Percentiles rank a stretch among this genome's conserved stretches.
Evolutionary conservation across 2,113 vertebrate genomes (phyloP).

Genomic region (Zootoca vivipara): DNA sequence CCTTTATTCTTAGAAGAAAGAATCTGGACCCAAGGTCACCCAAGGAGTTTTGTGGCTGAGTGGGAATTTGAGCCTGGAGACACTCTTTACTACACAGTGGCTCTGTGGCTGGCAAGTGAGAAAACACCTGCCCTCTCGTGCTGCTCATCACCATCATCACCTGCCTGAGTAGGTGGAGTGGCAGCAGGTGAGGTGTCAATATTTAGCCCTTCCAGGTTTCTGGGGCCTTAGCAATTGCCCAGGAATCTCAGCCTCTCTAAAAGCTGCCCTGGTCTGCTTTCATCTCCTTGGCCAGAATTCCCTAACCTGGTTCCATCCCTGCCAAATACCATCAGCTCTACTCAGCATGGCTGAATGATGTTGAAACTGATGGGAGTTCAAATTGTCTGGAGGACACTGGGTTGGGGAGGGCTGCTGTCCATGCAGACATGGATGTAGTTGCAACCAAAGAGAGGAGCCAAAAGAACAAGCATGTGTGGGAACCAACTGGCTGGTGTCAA

Average conservation of each 20-base stretch:
- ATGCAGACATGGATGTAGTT: background rate
- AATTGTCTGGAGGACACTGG: too few species aligned
- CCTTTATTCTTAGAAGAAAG: too few species aligned
- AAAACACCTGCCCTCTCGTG: background rate
- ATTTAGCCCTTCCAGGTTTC: background rate
- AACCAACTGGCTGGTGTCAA: background rate
- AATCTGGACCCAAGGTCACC: background rate
- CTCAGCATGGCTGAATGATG: background rate
- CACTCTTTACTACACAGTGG: background rate
- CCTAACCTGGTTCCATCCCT: background rate
- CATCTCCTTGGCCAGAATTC: background rate
- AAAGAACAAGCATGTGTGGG: background rate
- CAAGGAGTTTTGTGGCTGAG: background rate
- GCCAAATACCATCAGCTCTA: background rate
- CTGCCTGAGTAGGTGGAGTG: background rate
- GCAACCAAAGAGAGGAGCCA: background rate
- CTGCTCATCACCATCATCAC: background rate
- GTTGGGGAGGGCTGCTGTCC: background rate
- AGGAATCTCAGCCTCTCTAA: too few species aligned
- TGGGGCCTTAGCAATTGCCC: background rate
- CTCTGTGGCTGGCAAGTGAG: background rate
- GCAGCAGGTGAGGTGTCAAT: background rate
- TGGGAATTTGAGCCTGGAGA: background rate
- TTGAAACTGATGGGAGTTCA: too few species aligned
- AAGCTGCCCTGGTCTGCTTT: too few species aligned